phyloP scores from a whole-genome alignment of 2,113 vertebrate species.

The Odontesthes bonariensis region DNA sequence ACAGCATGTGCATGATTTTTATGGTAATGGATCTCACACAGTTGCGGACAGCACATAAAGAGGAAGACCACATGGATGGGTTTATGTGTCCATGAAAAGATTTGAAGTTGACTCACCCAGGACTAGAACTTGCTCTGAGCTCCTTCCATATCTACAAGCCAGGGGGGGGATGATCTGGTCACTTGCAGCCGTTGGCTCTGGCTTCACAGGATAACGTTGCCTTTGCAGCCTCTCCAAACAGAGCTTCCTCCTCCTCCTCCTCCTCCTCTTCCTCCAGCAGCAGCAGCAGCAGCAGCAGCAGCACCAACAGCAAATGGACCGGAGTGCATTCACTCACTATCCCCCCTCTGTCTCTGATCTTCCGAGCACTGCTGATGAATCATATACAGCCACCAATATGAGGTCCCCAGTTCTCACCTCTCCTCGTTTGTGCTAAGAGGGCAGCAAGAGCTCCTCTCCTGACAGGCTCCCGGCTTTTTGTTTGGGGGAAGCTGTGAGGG shows the following conservation, averaged over 20 bases:
- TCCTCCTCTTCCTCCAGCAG: conserved; percentile 35
- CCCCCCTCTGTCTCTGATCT: conserved; percentile 14
- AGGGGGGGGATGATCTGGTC: conserved; percentile 36
- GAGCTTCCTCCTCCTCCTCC: conserved; percentile 39
- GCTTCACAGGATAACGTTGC: conserved; percentile 32
- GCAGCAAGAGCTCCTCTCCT: conserved; percentile 48
- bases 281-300: conserved; percentile 26
- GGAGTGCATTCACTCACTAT: conserved; percentile 55
- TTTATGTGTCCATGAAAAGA: conserved; percentile 20
- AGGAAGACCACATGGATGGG: neutral
- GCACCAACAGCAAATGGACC: conserved; percentile 56
- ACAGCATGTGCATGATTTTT: neutral
- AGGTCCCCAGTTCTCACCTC: conserved; percentile 25
- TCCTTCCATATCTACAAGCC: conserved; percentile 70
- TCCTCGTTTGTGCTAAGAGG: conserved; percentile 24
- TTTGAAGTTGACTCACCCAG: conserved; percentile 77
- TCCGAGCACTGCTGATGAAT: conserved; percentile 24
- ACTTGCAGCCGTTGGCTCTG: conserved; percentile 42
- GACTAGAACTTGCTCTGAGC: conserved; percentile 62
- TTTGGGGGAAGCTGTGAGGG: conserved; percentile 38
- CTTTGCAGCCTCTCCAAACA: conserved; percentile 37
- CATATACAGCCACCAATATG: conserved; percentile 31
- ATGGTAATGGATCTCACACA: neutral
- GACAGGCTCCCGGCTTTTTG: conserved; percentile 34
- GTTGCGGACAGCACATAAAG: conserved; percentile 27